Conservation (phyloP, 2,797 vertebrate species). For the Poeciliopsis gracilis region DNA sequence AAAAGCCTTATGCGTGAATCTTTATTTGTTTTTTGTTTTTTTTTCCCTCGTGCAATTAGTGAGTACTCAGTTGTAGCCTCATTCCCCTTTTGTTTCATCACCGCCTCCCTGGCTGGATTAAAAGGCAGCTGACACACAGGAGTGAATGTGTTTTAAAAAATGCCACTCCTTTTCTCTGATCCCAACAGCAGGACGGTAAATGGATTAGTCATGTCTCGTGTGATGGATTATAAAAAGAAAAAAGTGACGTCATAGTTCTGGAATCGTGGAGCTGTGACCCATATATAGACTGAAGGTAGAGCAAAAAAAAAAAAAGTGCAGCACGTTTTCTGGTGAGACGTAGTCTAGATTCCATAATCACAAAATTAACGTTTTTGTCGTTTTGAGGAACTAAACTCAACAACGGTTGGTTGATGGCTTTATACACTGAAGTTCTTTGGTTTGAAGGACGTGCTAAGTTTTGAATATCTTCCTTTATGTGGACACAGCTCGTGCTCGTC, state of each 20-base stretch:
- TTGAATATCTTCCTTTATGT: background rate
- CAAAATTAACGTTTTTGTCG: background rate
- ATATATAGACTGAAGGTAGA: background rate
- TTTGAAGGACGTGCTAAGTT: background rate
- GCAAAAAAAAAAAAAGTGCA: background rate
- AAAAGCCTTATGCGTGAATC: background rate
- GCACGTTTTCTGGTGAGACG: background rate
- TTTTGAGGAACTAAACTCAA: background rate
- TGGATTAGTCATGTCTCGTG: slow-evolving; percentile 6
- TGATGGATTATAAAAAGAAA: background rate
- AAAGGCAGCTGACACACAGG: slow-evolving; percentile 21
- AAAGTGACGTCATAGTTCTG: slow-evolving; percentile 25
- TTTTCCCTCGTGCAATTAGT: background rate
- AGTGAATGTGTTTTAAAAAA: slow-evolving; percentile 1
- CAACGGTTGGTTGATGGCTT: background rate
- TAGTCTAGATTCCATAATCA: no score
- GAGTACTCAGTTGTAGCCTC: slow-evolving; percentile 12
- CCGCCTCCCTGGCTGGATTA: slow-evolving; percentile 16
- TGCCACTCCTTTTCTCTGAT: slow-evolving; percentile 26
- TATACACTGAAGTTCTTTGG: background rate
- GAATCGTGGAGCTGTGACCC: slow-evolving; percentile 7
- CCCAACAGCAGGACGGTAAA: slow-evolving; percentile 26
- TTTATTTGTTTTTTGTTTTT: background rate
- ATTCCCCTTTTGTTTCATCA: slow-evolving; percentile 40
- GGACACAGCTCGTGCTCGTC: background rate